These are phyloP conservation scores for Ennomos erosarius DNA, from an alignment of 2,888 invertebrate species.

Conservation along the genomic window DNA sequence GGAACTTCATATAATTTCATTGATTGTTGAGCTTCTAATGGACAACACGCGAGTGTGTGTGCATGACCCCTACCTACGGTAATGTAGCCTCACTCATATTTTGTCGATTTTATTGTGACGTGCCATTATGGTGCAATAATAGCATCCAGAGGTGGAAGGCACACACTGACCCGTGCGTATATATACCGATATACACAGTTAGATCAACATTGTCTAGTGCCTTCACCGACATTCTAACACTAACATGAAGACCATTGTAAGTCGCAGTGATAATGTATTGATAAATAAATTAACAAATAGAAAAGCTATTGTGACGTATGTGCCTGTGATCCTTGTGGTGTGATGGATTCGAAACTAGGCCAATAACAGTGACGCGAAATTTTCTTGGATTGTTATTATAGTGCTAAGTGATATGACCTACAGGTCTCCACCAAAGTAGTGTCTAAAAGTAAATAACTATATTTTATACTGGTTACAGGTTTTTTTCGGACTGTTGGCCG, in stretches of 20 bases:
- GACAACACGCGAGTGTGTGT: constrained; percentile 55
- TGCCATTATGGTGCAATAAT: constrained; percentile 72
- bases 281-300: constrained; percentile 43
- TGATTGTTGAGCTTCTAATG: constrained; percentile 47
- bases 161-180: constrained; percentile 69
- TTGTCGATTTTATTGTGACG: constrained; percentile 74
- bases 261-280: constrained; percentile 68
- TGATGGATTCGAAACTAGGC: constrained; percentile 18
- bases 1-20: not conserved
- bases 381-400: constrained; percentile 3
- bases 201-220: constrained; percentile 80
- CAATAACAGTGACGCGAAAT: not conserved
- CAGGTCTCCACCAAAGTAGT: too few species aligned
- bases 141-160: constrained; percentile 75
- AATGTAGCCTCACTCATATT: constrained; percentile 64
- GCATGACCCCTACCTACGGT: constrained; percentile 53
- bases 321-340: constrained; percentile 34
- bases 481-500: constrained; percentile 67
- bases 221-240: constrained; percentile 70
- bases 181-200: constrained; percentile 77
- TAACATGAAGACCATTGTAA: constrained; percentile 82
- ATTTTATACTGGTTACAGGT: constrained; percentile 63
- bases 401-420: constrained; percentile 3
- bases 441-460: too few species aligned
- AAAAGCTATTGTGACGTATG: constrained; percentile 36